Evolutionary conservation across 1,140 invertebrate genomes (phyloP), one percentile per base, ranked within the genome.

Genomic region (Hirudo medicinalis): DNA sequence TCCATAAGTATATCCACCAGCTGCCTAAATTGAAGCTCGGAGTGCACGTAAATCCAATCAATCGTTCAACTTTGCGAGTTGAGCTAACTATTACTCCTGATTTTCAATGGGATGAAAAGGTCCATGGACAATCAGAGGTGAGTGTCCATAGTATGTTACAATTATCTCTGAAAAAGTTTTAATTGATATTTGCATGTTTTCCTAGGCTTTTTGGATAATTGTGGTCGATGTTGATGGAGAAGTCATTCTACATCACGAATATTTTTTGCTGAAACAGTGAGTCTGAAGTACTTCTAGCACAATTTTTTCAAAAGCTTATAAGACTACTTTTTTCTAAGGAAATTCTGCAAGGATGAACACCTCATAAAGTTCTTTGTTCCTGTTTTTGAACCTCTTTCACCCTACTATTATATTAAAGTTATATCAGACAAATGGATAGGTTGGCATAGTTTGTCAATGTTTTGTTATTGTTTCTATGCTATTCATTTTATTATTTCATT

Each of bases 151-250:
- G 32, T 36, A 71, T 11, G 55, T 6, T 3, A 25, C 8, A 2
- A 22, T n/a, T n/a, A 9, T n/a, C 8, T 68, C 9, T 54, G 9
- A n/a, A 36, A 36, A 36, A 36, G 6, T 36, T 6, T 36, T 6
- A 36, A 36, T 36, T 36, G 32, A n/a, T n/a, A n/a, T n/a, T 6
- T 72, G 5, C 36, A 63, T 40, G 8, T 25, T 72, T 29, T 20
- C 29, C 57, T 67, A 81, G 78, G 94, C 91, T 0, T 99, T 99
- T 83, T 99, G 96, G 96, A 96, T 99, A 76, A 83, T 99, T 15
- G 94, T 99, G 0, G 95, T 98, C 81, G 96, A 98, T 82, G 94
- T 98, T 0, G 94, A 98, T 83, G 92, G 91, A 0, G 95, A 98
- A 78, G 79, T 83, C 6, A 86, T 99, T 76, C 85, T 99, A 0